A percentile compares a stretch with the other conserved stretches of the same genome.
Conservation (phyloP, 2,888 invertebrate genomes). For the Molorchus minor region DNA sequence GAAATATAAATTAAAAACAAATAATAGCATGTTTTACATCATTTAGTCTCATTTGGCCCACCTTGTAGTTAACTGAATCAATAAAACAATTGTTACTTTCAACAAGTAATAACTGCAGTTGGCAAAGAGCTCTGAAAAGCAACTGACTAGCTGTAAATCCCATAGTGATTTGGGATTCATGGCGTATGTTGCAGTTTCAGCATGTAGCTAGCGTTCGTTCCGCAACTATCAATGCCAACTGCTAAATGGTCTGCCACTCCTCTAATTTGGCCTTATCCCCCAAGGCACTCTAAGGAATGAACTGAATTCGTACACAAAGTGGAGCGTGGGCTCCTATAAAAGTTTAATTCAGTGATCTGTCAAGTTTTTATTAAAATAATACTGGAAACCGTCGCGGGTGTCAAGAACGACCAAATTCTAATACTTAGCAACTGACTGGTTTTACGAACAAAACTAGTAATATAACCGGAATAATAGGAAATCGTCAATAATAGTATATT, state of each 20-base stretch:
- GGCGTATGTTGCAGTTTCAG: background rate
- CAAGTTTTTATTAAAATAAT: background rate
- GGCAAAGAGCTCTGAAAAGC: background rate
- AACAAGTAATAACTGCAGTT: background rate
- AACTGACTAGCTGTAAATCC: conserved; percentile 3
- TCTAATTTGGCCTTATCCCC: background rate
- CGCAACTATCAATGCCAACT: background rate
- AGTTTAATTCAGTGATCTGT: background rate
- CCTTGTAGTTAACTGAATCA: background rate
- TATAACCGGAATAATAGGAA: too few relatives aligned
- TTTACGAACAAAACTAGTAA: too few relatives aligned
- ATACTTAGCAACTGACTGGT: too few relatives aligned
- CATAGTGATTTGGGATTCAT: conserved; percentile 4
- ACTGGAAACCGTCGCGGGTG: background rate
- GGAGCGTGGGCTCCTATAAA: background rate
- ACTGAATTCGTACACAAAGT: background rate
- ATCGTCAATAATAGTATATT: too few relatives aligned
- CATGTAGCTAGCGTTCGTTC: conserved; percentile 5
- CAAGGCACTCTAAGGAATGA: background rate
- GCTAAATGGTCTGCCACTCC: background rate
- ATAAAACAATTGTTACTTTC: background rate
- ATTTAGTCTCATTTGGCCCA: too few relatives aligned
- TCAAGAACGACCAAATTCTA: background rate
- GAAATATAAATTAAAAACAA: background rate
- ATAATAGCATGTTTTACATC: too few relatives aligned